Base-by-base conservation (phyloP, 1,140 invertebrate genomes). In the Hyposmocoma kahamanoa region DNA sequence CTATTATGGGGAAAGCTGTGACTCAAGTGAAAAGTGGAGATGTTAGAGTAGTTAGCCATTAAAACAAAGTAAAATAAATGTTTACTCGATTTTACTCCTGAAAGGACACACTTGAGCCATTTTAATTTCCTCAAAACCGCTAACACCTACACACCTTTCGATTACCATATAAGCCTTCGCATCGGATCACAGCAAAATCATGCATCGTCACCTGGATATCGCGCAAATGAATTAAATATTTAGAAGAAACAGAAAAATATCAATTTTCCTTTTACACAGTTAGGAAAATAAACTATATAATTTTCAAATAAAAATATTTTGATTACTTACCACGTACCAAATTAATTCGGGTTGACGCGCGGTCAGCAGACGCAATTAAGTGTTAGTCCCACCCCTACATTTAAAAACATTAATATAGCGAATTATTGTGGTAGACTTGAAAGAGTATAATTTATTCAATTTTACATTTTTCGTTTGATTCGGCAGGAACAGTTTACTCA, bases 61-160 rank as follows among this genome's bases (percentile, higher is more conserved):
- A n/a, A n/a, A n/a, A n/a, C n/a, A n/a, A n/a, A n/a, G n/a, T n/a
- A n/a, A n/a, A n/a, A n/a, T n/a, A n/a, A n/a, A n/a, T n/a, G n/a
- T n/a, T n/a, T n/a, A n/a, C n/a, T n/a, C n/a, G n/a, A n/a, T n/a
- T n/a, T n/a, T n/a, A n/a, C n/a, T n/a, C n/a, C n/a, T n/a, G n/a
- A n/a, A n/a, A n/a, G n/a, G n/a, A n/a, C n/a, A 42, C 30, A 47
- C 43, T n/a, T 36, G 32, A 56, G 50, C 45, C 53, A 62, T 58
- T 42, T 34, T 53, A 52, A n/a, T 17, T 43, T 19, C 17, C 24
- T 34, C 10, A 44, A 52, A 75, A 62, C 52, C 57, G 55, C 45
- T 58, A 47, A 57, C 70, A 59, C 74, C 74, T 69, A 75, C 74
- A 63, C 70, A 56, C 22, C 36, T 42, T 49, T 47, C 17, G 9